Base-by-base conservation (phyloP, 2,113 vertebrate species). In the Athene cunicularia region DNA sequence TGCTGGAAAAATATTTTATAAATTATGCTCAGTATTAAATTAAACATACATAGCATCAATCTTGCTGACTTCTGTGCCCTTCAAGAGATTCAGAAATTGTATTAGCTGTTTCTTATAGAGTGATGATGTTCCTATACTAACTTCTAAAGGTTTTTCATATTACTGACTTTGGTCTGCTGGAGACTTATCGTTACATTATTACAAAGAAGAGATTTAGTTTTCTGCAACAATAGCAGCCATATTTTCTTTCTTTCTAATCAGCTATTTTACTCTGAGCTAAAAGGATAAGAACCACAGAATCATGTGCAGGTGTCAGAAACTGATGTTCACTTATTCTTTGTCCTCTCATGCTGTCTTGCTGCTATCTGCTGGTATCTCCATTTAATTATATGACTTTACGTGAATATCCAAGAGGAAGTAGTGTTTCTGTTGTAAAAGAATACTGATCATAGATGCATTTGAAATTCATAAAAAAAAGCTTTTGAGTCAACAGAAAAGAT, bases 381-480 rank as follows among this genome's bases (percentile, higher is more conserved):
- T 94, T 94, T 95, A 58, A 64, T 56, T 63, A 50, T 56, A 23
- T 63, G n/a, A 56, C 21, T 63, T 80, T 7, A 22, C 1, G 1
- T 45, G 24, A 58, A 4, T 75, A 66, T 58, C 5, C 13, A 58
- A 50, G 68, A 81, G 20, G 8, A 28, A 0, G 0, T 8, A 62
- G 9, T 43, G 15, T 90, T 74, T 71, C n/a, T 85, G 5, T 83
- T 72, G 21, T 6, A 37, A 56, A 68, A 33, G 28, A 76, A 35
- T 60, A 28, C 10, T 83, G 43, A 5, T 67, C 16, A 11, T 20
- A 59, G 20, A 37, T 79, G 12, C 10, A 21, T 85, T 72, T 72
- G 16, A 27, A 72, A 75, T 90, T 71, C 13, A 24, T 63, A 35
- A 81, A 84, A 70, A 70, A 2, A 63, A 45, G 12, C 15, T 85